phyloP scores from a whole-genome alignment of 2,113 vertebrate species.

The Thermophis baileyi region DNA sequence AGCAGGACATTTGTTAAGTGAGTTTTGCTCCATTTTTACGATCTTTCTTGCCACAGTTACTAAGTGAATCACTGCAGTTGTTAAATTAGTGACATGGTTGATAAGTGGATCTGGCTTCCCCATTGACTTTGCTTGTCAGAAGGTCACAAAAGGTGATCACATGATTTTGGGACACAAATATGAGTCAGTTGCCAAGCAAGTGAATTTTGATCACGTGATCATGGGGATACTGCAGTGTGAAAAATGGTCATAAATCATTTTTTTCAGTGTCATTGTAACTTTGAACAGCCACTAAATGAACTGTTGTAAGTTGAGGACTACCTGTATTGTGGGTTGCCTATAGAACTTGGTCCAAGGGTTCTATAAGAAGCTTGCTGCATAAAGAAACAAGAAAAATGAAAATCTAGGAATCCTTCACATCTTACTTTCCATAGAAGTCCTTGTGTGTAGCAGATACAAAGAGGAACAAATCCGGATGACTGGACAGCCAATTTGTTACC shows the following conservation, averaged over 20 bases:
- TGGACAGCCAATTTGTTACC: slow-evolving; percentile 77
- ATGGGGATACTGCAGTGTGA: neutral
- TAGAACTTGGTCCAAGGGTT: neutral
- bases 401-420: neutral
- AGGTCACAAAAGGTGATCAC: neutral
- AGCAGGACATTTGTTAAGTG: neutral
- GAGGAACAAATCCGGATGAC: slow-evolving; percentile 60
- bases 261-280: neutral
- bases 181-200: neutral
- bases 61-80: neutral
- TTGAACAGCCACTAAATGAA: neutral
- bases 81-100: neutral
- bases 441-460: slow-evolving; percentile 65
- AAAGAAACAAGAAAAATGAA: neutral
- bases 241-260: neutral
- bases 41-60: neutral
- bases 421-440: slow-evolving; percentile 86
- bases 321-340: neutral
- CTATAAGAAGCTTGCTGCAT: neutral
- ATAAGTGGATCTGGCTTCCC: neutral
- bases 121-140: neutral
- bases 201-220: neutral
- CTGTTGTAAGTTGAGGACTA: neutral
- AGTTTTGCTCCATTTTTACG: neutral
- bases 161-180: neutral